Base-by-base conservation (phyloP, 2,797 vertebrate genomes). In the Gallinago solitaria region DNA sequence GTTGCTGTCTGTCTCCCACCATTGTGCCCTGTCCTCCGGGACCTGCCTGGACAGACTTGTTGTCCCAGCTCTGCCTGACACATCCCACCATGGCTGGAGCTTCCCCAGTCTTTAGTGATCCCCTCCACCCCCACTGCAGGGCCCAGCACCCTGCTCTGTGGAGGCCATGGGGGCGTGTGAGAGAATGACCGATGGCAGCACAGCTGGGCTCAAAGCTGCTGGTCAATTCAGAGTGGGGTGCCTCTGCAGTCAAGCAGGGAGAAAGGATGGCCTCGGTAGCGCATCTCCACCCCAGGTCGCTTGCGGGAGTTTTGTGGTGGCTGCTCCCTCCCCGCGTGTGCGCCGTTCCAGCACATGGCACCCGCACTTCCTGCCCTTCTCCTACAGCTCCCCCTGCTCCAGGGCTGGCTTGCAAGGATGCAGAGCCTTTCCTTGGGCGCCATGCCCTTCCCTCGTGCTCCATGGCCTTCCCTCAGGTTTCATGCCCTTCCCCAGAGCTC, bases 261-360 rank as follows among this genome's bases (percentile, higher is more conserved):
- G 70, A 41, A 27, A 9, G 24, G 41, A 4, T 2, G 4, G 9
- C 7, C 28, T 37, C 39, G 8, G 28, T 16, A 39, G 16, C 33
- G 48, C 23, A 25, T 37, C 43, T 45, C 17, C 21, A 6, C 25
- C 19, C 21, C 5, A 17, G 16, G 25, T 15, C 1, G 0, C 41
- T 54, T 16, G 6, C 2, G 2, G 28, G 50, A 18, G 20, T 47
- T 64, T 32, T 59, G 56, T 30, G 30, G 39, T 13, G 21, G 56
- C 43, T 63, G 50, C 51, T 53, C 1, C 18, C 20, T 45, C 17
- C 15, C 37, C 1, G 1, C 12, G 50, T 16, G 8, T 24, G 37
- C 0, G 1, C 56, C 1, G 1, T 57, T 64, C 60, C 37, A 16
- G 15, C 19, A 16, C 21, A 47, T 28, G 33, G 16, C 12, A 5